Percentiles rank a stretch among this genome's conserved stretches.
Evolutionary conservation across 2,797 vertebrate genomes (phyloP).

Genomic region (Luscinia megarhynchos): DNA sequence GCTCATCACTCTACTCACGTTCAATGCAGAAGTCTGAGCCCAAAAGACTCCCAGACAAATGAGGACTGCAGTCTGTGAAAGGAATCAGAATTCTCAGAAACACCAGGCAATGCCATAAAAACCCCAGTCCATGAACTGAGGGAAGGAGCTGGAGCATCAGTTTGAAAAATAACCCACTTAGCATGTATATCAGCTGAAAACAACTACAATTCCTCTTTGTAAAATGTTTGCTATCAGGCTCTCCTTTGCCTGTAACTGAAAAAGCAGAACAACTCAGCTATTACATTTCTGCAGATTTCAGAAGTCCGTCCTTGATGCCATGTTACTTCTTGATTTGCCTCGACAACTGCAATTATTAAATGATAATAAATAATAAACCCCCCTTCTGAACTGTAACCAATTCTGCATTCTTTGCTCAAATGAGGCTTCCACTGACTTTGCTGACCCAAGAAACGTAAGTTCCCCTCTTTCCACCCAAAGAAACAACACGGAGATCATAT

Average conservation of each 20-base stretch:
- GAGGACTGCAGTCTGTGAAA: constrained; percentile 66
- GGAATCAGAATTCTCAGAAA: background rate
- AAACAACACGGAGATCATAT: background rate
- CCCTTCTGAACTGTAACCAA: background rate
- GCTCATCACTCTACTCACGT: constrained; percentile 48
- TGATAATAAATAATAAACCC: background rate
- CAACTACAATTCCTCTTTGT: background rate
- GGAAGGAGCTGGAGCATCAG: background rate
- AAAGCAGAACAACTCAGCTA: background rate
- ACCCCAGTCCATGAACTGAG: background rate
- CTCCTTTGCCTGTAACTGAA: background rate
- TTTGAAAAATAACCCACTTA: background rate
- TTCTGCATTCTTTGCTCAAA: background rate
- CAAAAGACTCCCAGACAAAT: constrained; percentile 62
- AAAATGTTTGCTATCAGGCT: background rate
- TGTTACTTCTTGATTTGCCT: background rate
- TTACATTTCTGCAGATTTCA: background rate
- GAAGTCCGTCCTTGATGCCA: background rate
- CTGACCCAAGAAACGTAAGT: background rate
- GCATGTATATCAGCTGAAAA: background rate
- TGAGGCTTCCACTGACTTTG: background rate
- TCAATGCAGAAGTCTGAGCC: constrained; percentile 41
- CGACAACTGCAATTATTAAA: background rate
- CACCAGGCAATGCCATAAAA: background rate
- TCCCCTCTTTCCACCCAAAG: background rate